Conservation (phyloP, 2,888 invertebrate species). For the Apamea sordens region DNA sequence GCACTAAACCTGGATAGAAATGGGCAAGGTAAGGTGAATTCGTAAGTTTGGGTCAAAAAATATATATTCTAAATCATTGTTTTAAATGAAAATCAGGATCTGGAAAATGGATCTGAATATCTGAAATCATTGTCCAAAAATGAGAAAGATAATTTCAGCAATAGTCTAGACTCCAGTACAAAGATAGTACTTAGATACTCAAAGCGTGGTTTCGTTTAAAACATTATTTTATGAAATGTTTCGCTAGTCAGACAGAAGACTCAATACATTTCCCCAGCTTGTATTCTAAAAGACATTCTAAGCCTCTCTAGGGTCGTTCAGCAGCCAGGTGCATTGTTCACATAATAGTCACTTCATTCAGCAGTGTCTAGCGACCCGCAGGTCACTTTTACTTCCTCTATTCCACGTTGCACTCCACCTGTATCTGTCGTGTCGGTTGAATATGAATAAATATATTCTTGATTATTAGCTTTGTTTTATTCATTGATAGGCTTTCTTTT, state of each 20-base stretch:
- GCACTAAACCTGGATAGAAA: background rate
- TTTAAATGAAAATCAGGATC: background rate
- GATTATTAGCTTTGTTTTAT: slow-evolving; percentile 1
- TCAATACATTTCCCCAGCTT: slow-evolving; percentile 5
- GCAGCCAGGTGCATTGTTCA: slow-evolving; percentile 39
- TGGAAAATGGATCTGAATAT: background rate
- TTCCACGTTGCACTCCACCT: slow-evolving; percentile 13
- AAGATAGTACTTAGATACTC: too few species aligned
- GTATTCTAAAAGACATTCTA: slow-evolving; percentile 26
- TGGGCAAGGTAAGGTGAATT: background rate
- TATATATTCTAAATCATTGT: background rate
- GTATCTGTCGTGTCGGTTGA: slow-evolving; percentile 8
- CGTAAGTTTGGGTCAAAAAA: background rate
- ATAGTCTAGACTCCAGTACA: too few species aligned
- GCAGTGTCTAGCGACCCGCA: slow-evolving; percentile 28
- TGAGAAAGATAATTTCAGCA: background rate
- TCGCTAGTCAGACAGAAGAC: background rate
- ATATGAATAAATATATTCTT: slow-evolving; percentile 22
- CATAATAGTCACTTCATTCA: slow-evolving; percentile 36
- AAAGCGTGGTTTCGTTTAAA: too few species aligned
- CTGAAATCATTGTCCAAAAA: background rate
- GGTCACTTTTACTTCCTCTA: slow-evolving; percentile 62
- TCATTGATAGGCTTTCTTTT: slow-evolving; percentile 5
- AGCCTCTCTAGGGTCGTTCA: slow-evolving; percentile 26
- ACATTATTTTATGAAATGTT: background rate